A percentile compares a stretch with the other conserved stretches of the same genome.
These are phyloP conservation scores for Cavia aperea DNA, from an alignment of 2,113 vertebrate genomes.

Conservation along the genomic window DNA sequence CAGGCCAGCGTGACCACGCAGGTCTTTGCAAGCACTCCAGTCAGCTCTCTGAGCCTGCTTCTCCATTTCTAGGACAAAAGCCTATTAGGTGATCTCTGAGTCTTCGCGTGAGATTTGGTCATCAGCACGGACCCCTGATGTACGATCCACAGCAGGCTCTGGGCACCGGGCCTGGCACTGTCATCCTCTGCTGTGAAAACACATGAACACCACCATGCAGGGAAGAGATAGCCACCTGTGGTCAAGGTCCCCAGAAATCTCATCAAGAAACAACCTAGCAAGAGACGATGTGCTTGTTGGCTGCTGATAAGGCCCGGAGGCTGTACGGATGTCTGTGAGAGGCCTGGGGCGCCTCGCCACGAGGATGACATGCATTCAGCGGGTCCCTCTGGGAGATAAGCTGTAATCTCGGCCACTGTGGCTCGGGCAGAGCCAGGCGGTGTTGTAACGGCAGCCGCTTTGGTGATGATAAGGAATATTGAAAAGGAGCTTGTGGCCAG, in stretches of 20 bases:
- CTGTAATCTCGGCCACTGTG: conserved; percentile 24
- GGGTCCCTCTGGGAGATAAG: conserved; percentile 41
- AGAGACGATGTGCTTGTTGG: not conserved
- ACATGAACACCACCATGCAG: not conserved
- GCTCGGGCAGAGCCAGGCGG: not conserved
- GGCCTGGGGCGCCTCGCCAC: conserved; percentile 3
- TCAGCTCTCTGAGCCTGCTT: not conserved
- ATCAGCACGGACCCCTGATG: not conserved
- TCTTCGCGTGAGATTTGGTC: conserved; percentile 11
- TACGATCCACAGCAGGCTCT: not conserved
- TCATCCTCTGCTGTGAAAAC: not conserved
- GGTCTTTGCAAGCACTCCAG: not conserved
- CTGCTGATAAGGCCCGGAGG: conserved; percentile 32
- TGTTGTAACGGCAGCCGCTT: conserved; percentile 33
- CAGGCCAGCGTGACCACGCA: not conserved
- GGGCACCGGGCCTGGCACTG: not conserved
- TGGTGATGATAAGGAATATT: conserved; percentile 41
- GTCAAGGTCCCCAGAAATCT: conserved; percentile 24
- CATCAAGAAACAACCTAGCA: conserved; percentile 17
- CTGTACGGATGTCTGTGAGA: not conserved
- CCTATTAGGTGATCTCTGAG: not conserved
- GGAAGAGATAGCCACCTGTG: conserved; percentile 12
- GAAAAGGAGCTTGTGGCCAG: conserved; percentile 1
- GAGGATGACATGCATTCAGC: conserved; percentile 28
- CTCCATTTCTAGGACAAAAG: not conserved